Base-by-base conservation (phyloP, 1,140 invertebrate genomes). In the Drosophila ananassae region DNA sequence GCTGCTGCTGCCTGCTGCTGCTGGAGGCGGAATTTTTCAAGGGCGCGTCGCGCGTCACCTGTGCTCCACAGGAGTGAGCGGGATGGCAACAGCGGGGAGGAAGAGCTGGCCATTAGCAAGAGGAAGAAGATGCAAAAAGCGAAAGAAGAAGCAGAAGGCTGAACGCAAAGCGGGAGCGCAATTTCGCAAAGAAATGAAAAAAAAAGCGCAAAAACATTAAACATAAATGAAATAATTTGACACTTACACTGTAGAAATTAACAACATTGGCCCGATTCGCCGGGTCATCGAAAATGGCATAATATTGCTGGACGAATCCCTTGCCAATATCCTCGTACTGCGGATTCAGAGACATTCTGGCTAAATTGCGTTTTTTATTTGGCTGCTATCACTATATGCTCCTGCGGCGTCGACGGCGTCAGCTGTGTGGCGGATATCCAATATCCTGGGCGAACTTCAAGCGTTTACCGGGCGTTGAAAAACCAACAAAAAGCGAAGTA, bases 281-380 rank as follows among this genome's bases (percentile, higher is more conserved):
- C 73, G 96, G 95, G 94, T 98, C 97, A 92, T 98, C 98, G 91
- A 98, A 98, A 74, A 97, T 90, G 34, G 94, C 94, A 92, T 98
- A 98, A 93, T 98, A 98, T 93, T 98, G 97, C 78, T 97, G 95
- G 34, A 98, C 97, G 92, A 98, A 98, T 72, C 96, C 95, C 93
- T 97, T 97, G 59, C 97, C 97, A 90, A 98, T 98, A 30, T 95
- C 96, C 91, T 98, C 96, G 91, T 98, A 98, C 84, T 96, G 95
- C 61, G 95, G 95, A 93, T 98, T 98, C 66, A 98, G 93, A 83
- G 96, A 94, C 96, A 97, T 97, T 92, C 91, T 92, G 63, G 10
- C 24, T 21, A 9, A 30, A 28, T 28, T 28, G 7, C 7, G 17
- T 46, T 47, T 21, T 32, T 54, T 24, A 2, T 37, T 37, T 37